Evolutionary conservation across 2,797 vertebrate species (phyloP), one percentile per base, ranked within the genome.

Genomic region (Oreortyx pictus): DNA sequence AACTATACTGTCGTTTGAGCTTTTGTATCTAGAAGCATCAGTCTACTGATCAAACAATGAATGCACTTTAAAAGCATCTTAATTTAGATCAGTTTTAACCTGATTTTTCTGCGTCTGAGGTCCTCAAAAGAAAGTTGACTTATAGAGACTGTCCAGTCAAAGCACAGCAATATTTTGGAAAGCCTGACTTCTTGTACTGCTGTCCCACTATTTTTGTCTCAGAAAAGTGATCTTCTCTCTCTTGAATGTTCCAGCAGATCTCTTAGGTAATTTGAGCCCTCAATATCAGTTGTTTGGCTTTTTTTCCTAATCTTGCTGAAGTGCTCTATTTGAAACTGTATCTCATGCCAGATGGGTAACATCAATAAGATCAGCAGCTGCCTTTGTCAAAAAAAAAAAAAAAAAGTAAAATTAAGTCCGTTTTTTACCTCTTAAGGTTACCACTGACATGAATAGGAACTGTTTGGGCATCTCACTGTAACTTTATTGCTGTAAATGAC

Each of bases 21-120:
- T 86, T 82, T 70, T 91, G 12, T 93, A 44, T 89, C 68, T 68
- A 23, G 41, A 93, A 93, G 52, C 82, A 64, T 79, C 23, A 15
- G 47, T 78, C 72, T 78, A 78, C 70, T 86, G 84, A 75, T 85
- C 17, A 80, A 66, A 87, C 75, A 89, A 54, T 74, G 64, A 85
- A 75, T 88, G 92, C 79, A 93, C 89, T 96, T 94, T 91, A 89
- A 71, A 66, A 79, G 33, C 10, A 39, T 8, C 19, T 18, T 65
- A 54, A 37, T 24, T 76, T 70, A 20, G 4, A 29, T 62, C 0
- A 1, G 9, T 74, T 82, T 68, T 74, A 80, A 47, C 19, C n/a
- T 75, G 17, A 15, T 35, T 85, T 59, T 60, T 78, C 22, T 1
- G 1, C 24, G 20, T 82, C 27, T 71, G 5, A 43, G 44, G 31